phyloP scores from a whole-genome alignment of 2,113 vertebrate species.

The Scophthalmus maximus region DNA sequence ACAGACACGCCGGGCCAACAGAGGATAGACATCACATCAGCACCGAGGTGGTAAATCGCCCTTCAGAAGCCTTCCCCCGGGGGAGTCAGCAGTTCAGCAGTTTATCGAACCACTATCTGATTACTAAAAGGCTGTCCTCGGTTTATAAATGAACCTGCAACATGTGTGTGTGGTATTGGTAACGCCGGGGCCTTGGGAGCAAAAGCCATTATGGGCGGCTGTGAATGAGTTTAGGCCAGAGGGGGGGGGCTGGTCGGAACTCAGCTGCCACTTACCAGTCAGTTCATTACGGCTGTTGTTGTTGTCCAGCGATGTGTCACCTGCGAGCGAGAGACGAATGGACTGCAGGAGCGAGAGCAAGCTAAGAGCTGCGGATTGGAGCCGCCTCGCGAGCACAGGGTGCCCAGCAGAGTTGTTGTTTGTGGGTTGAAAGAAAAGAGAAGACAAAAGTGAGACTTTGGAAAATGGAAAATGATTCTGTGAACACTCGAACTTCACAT shows the following conservation, averaged over 20 bases:
- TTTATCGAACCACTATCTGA: constrained; percentile 79
- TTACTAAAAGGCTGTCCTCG: constrained; percentile 77
- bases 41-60: constrained; percentile 79
- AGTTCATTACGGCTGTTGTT: constrained; percentile 64
- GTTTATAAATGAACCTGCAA: constrained; percentile 76
- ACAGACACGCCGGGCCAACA: constrained; percentile 56
- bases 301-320: constrained; percentile 35
- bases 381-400: not conserved
- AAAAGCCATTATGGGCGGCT: constrained; percentile 58
- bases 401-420: too few species aligned
- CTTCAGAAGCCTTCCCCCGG: constrained; percentile 74
- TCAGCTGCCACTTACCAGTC: constrained; percentile 60
- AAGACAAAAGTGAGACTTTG: not conserved
- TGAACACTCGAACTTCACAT: constrained; percentile 36
- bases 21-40: constrained; percentile 74
- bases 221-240: constrained; percentile 63
- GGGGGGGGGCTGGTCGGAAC: constrained; percentile 42
- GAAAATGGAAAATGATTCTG: not conserved
- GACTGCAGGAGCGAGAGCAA: constrained; percentile 1
- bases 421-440: too few species aligned
- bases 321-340: constrained; percentile 21
- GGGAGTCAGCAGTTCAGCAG: constrained; percentile 77
- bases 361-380: constrained; percentile 5
- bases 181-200: constrained; percentile 41
- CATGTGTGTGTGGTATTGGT: constrained; percentile 65